phyloP scores from a whole-genome alignment of 2,797 vertebrate species.

The Meriones psammophilus region DNA sequence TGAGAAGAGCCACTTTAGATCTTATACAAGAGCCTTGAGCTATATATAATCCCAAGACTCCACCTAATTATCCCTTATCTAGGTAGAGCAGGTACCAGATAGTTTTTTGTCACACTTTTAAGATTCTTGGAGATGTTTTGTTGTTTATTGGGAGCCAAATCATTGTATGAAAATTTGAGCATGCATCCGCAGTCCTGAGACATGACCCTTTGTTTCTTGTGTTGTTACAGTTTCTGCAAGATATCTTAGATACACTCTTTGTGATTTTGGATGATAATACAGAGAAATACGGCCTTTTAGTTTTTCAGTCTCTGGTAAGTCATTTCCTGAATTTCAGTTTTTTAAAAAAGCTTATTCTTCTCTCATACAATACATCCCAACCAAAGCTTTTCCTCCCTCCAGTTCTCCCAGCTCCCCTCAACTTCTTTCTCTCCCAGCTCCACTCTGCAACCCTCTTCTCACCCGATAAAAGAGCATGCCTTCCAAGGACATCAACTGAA shows the following conservation, averaged over 20 bases:
- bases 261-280: slow-evolving; percentile 99
- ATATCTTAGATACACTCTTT: slow-evolving; percentile 98
- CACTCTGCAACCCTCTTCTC: background rate
- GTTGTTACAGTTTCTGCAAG: slow-evolving; percentile 95
- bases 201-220: slow-evolving; percentile 72
- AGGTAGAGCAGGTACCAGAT: background rate
- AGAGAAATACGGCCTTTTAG: slow-evolving; percentile 98
- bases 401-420: background rate
- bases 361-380: background rate
- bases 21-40: background rate
- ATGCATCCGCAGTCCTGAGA: background rate
- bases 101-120: slow-evolving; percentile 18
- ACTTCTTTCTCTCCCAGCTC: background rate
- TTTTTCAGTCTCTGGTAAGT: slow-evolving; percentile 99
- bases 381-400: background rate
- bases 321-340: slow-evolving; percentile 22
- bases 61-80: background rate
- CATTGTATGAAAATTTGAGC: background rate
- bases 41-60: background rate
- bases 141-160: slow-evolving; percentile 13
- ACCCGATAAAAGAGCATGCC: background rate
- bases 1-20: background rate
- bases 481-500: background rate
- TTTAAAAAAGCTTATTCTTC: background rate
- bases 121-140: slow-evolving; percentile 22